These are phyloP conservation scores for Drosophila gunungcola DNA, from an alignment of 1,140 invertebrate genomes.

Conservation along the genomic window DNA sequence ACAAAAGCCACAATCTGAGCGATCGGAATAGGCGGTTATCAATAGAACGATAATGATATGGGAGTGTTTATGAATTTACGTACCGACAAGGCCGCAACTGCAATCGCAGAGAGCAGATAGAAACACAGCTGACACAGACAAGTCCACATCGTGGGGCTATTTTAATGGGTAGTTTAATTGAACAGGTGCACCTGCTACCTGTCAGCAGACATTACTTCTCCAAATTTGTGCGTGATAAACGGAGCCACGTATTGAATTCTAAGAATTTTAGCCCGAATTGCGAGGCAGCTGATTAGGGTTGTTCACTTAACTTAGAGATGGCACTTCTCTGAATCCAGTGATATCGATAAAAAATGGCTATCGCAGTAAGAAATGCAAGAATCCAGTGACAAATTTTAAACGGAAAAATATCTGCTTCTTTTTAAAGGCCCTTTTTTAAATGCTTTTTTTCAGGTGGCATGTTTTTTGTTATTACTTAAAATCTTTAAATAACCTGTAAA, in stretches of 20 bases:
- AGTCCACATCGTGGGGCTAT: constrained; percentile 41
- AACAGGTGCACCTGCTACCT: constrained; percentile 46
- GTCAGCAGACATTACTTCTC: constrained; percentile 50
- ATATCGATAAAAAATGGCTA: neutral
- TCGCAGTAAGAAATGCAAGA: neutral
- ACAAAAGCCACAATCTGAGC: constrained; percentile 87
- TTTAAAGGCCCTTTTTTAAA: neutral
- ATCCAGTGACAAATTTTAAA: neutral
- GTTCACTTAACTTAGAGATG: neutral
- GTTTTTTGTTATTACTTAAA: no score
- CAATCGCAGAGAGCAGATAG: constrained; percentile 44
- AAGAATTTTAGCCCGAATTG: constrained; percentile 37
- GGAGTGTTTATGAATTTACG: constrained; percentile 33
- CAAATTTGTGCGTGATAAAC: constrained; percentile 46
- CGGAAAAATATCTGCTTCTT: neutral
- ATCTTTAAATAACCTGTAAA: no score
- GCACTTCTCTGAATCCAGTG: neutral
- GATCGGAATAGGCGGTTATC: constrained; percentile 4
- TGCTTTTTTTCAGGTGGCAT: no score
- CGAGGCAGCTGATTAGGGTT: constrained; percentile 41
- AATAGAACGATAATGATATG: constrained; percentile 9
- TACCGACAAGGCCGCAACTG: constrained; percentile 37
- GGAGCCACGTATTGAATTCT: constrained; percentile 53
- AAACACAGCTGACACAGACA: constrained; percentile 44
- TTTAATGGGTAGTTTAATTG: constrained; percentile 3